Evolutionary conservation across 2,888 invertebrate species (phyloP), one percentile per base, ranked within the genome.

Genomic region (Colostygia pectinataria): DNA sequence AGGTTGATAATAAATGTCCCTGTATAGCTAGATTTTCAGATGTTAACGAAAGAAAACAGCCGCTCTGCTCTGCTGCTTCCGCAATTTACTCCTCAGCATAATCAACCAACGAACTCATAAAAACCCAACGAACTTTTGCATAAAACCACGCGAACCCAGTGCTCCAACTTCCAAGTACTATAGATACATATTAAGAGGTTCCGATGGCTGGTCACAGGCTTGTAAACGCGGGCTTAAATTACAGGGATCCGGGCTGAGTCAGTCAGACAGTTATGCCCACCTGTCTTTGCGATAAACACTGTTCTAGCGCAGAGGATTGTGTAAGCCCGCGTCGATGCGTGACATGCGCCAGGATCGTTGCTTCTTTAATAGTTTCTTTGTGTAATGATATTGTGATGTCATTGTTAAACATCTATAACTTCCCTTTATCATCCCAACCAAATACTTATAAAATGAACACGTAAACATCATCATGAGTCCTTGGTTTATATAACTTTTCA

Each of bases 211-310:
- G 43, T 3, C 31, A 41, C 44, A 13, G 33, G 32, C 38, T 53
- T 44, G 45, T 37, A 40, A 48, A 27, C 38, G 46, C 42, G 47
- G 52, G 43, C 48, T 56, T 52, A 69, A 71, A 67, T 67, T 62
- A 56, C 48, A 59, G 52, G 66, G 68, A 70, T 71, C 65, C 68
- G 68, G 71, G 57, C 63, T 68, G 68, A 68, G 42, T 70, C 68
- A 68, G 27, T 27, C 27, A 10, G n/a, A 9, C 10, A 27, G 27
- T 27, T 27, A 27, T 53, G 7, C 44, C 33, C 59, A 66, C 63
- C 63, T 64, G 63, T 51, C 59, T 58, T 58, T 47, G 40, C 52
- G 55, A 61, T 63, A 59, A 54, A 63, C 53, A 56, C 31, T 49
- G 53, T 55, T 52, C 53, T 61, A 57, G 53, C 37, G 34, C 49